Conservation (phyloP, 1,140 invertebrate genomes). For the Berghia stephanieae region DNA sequence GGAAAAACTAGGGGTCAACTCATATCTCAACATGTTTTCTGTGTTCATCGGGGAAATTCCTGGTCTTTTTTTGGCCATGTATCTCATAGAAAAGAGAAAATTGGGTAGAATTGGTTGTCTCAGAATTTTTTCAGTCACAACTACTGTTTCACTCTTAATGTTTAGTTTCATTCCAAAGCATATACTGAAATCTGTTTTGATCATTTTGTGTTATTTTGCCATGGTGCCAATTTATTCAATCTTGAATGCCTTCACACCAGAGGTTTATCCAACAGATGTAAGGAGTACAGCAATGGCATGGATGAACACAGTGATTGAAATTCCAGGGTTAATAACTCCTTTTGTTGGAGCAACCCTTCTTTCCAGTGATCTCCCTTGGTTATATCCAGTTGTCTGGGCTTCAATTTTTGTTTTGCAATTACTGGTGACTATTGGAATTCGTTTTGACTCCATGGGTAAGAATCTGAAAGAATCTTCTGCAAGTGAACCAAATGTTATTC, state of each 20-base stretch:
- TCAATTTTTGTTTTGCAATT: slow-evolving; percentile 52
- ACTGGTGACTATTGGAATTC: slow-evolving; percentile 46
- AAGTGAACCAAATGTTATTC: too few species aligned
- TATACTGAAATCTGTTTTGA: slow-evolving; percentile 48
- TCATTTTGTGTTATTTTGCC: slow-evolving; percentile 56
- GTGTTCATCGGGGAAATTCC: slow-evolving; percentile 61
- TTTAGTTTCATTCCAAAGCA: slow-evolving; percentile 52
- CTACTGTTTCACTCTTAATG: slow-evolving; percentile 44
- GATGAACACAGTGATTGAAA: slow-evolving; percentile 52
- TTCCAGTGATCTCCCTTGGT: slow-evolving; percentile 47
- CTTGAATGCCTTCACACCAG: slow-evolving; percentile 58
- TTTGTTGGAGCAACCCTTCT: slow-evolving; percentile 55
- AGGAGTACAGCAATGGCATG: slow-evolving; percentile 56
- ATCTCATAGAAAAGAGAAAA: slow-evolving; percentile 51
- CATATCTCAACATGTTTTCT: slow-evolving; percentile 59
- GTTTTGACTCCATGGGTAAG: too few species aligned
- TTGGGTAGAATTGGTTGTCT: slow-evolving; percentile 55
- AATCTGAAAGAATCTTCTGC: too few species aligned
- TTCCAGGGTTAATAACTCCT: slow-evolving; percentile 53
- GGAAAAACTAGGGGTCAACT: slow-evolving; percentile 45
- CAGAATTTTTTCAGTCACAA: slow-evolving; percentile 50
- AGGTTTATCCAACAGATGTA: slow-evolving; percentile 55
- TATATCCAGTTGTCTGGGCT: slow-evolving; percentile 56
- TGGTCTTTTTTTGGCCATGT: slow-evolving; percentile 54
- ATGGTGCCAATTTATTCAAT: slow-evolving; percentile 63